Evolutionary conservation across 2,113 vertebrate genomes (phyloP).

Genomic region (Circaetus cinerascens): DNA sequence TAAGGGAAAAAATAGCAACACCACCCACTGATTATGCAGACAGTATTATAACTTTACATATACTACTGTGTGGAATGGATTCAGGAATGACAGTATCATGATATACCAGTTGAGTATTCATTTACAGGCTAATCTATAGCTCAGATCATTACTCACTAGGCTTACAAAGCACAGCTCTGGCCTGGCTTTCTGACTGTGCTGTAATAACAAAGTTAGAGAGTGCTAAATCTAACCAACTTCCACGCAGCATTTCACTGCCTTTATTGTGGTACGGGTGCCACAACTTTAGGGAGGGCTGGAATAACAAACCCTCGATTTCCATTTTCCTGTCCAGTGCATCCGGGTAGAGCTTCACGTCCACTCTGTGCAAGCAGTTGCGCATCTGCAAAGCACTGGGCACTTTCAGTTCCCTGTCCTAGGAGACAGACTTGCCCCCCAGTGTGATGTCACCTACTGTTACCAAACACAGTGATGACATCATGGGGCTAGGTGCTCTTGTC

Average conservation of each 20-base stretch:
- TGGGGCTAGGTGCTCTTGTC: not conserved
- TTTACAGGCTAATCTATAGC: slow-evolving; percentile 14
- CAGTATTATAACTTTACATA: not conserved
- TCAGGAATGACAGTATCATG: not conserved
- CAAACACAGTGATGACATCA: fast-evolving
- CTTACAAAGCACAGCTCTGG: not conserved
- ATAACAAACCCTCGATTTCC: not conserved
- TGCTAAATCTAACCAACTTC: not conserved
- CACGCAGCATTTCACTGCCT: not conserved
- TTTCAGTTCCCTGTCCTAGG: not conserved
- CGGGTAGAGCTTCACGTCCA: fast-evolving
- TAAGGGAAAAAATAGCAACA: slow-evolving; percentile 27
- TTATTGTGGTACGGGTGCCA: not conserved
- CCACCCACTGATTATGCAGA: slow-evolving; percentile 20
- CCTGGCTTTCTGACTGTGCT: not conserved
- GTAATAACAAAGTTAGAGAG: not conserved
- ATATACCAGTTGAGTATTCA: not conserved
- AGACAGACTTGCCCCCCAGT: not conserved
- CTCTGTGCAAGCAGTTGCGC: not conserved
- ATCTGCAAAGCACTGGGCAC: not conserved
- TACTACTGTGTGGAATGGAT: not conserved
- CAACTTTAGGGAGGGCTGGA: not conserved
- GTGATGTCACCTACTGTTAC: not conserved
- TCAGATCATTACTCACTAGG: not conserved
- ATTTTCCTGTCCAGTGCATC: not conserved